These are phyloP conservation scores for Lamellibrachia luymesi DNA, from an alignment of 1,140 invertebrate genomes.

Conservation along the genomic window DNA sequence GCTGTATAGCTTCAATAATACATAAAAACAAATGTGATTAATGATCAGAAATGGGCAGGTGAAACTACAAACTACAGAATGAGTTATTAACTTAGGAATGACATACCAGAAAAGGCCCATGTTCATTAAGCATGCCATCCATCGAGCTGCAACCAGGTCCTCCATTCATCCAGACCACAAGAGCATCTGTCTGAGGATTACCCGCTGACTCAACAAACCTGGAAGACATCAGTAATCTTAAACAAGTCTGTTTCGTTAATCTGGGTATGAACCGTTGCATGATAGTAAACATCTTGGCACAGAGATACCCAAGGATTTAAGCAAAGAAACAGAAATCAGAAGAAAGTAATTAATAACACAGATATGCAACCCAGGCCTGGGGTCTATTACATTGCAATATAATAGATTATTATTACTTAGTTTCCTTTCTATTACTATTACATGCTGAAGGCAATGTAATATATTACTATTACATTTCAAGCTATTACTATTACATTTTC, in stretches of 20 bases:
- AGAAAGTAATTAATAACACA: no score
- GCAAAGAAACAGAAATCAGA: no score
- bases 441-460: no score
- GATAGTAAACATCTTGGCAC: no score
- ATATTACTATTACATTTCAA: no score
- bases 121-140: constrained; percentile 59
- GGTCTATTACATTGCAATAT: no score
- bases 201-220: constrained; percentile 62
- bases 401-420: no score
- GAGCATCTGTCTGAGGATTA: constrained; percentile 57
- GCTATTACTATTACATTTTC: no score
- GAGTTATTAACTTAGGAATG: not conserved
- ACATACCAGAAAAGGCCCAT: constrained; percentile 59
- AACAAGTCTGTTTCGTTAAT: not conserved
- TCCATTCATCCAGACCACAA: constrained; percentile 64
- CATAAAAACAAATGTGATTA: not conserved
- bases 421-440: no score
- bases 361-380: no score
- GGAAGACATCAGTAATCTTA: not conserved
- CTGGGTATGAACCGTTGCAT: no score
- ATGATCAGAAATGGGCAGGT: not conserved
- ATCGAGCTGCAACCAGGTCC: constrained; percentile 63
- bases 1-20: not conserved
- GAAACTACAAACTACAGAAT: not conserved
- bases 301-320: no score